A percentile compares a stretch with the other conserved stretches of the same genome.
These are phyloP conservation scores for Lates japonicus DNA, from an alignment of 2,797 vertebrate species.

Conservation along the genomic window DNA sequence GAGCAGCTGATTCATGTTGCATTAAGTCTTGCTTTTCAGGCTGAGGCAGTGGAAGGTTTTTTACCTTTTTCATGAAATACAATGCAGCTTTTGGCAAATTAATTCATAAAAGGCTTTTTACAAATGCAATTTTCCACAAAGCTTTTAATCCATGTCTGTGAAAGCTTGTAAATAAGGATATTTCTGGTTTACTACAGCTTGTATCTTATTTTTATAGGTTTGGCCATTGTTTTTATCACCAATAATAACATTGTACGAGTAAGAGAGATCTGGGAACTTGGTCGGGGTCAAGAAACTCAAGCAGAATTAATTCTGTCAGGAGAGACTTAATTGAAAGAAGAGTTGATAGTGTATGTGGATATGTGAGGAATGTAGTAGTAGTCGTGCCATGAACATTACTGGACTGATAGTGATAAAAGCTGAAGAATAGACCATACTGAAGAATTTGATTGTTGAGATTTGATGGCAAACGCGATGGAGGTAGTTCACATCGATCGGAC, in stretches of 20 bases:
- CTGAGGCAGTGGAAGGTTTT: not conserved
- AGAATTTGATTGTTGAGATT: not conserved
- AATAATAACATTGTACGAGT: not conserved
- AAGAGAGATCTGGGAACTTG: too few species aligned
- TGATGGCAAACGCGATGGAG: not conserved
- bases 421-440: not conserved
- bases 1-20: constrained; percentile 34
- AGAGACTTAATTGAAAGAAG: not conserved
- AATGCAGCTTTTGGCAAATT: constrained; percentile 6
- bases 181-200: not conserved
- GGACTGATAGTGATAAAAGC: not conserved
- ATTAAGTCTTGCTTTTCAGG: constrained; percentile 19
- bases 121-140: not conserved
- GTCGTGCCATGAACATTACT: not conserved
- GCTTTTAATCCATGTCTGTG: not conserved
- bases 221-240: not conserved
- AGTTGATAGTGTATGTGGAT: not conserved
- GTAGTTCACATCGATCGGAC: not conserved
- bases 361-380: not conserved
- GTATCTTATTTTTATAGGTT: not conserved
- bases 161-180: not conserved
- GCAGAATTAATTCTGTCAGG: not conserved
- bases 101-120: not conserved
- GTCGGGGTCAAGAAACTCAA: too few species aligned
- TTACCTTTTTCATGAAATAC: not conserved